Conservation (phyloP, 2,113 vertebrate species). For the Vulpes vulpes region DNA sequence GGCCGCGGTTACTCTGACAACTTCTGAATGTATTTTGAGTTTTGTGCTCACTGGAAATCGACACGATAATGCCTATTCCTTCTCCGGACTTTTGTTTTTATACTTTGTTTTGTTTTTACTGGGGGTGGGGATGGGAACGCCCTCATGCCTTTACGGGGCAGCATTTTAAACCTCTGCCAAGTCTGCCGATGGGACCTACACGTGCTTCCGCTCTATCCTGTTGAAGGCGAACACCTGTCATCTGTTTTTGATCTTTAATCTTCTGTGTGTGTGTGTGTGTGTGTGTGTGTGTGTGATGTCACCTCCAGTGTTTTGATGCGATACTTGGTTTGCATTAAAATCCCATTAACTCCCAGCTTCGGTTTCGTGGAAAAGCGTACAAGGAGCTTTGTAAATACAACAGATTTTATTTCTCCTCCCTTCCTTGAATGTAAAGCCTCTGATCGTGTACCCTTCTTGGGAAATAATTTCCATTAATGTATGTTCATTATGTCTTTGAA, state of each 20-base stretch:
- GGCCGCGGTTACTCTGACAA: background rate
- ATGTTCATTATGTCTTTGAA: background rate
- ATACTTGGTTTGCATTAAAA: conserved; percentile 14
- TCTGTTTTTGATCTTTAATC: background rate
- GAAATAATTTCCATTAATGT: background rate
- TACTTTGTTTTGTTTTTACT: conserved; percentile 6
- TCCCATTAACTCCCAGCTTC: background rate
- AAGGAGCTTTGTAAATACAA: conserved; percentile 48
- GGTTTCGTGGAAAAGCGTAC: background rate
- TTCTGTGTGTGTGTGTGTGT: background rate
- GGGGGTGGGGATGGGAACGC: background rate
- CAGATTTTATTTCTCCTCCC: background rate
- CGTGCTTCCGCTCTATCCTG: background rate
- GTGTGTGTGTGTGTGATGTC: too few species aligned
- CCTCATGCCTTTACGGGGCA: background rate
- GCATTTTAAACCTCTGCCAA: conserved; percentile 46
- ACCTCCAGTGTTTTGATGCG: background rate
- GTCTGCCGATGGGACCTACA: background rate
- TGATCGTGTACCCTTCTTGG: background rate
- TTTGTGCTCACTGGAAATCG: conserved; percentile 55
- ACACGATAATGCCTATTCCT: background rate
- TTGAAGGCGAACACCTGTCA: background rate
- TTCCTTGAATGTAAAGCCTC: conserved; percentile 24
- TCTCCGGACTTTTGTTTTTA: conserved; percentile 26
- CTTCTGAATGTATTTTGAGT: conserved; percentile 66